Evolutionary conservation across 1,140 invertebrate genomes (phyloP).

Genomic region (Samia ricini): DNA sequence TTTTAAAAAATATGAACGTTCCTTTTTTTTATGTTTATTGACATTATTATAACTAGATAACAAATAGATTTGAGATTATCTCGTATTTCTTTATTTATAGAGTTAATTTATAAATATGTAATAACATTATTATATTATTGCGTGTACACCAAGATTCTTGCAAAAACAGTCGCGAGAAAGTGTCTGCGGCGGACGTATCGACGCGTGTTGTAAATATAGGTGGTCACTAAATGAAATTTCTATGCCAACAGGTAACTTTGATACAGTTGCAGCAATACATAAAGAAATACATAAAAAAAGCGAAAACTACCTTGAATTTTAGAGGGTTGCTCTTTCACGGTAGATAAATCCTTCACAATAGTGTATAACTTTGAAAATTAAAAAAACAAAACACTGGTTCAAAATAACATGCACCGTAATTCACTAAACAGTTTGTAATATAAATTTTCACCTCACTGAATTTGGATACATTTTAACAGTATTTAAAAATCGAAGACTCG

Average conservation of each 20-base stretch:
- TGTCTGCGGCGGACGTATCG: conserved; percentile 32
- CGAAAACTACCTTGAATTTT: conserved; percentile 52
- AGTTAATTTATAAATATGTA: neutral
- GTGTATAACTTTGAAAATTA: conserved; percentile 29
- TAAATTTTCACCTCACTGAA: conserved; percentile 56
- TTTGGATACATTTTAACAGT: conserved; percentile 53
- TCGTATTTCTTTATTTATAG: too few species aligned
- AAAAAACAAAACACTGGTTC: conserved; percentile 27
- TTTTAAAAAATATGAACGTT: too few species aligned
- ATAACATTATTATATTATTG: neutral
- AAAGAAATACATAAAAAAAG: conserved; percentile 27
- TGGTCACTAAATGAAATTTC: conserved; percentile 49
- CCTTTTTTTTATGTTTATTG: too few species aligned
- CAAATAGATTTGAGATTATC: too few species aligned
- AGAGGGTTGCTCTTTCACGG: conserved; percentile 33
- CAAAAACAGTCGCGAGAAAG: conserved; percentile 28
- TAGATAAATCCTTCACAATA: conserved; percentile 47
- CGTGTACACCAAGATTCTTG: conserved; percentile 4
- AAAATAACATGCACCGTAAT: conserved; percentile 22
- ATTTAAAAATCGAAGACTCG: conserved; percentile 45
- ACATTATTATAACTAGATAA: too few species aligned
- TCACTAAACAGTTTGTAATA: conserved; percentile 21
- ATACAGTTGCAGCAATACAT: conserved; percentile 28
- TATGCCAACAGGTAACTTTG: conserved; percentile 36
- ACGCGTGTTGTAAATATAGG: conserved; percentile 47